A percentile compares a stretch with the other conserved stretches of the same genome.
phyloP scores from a whole-genome alignment of 2,888 invertebrate species.

The Caenorhabditis plicata region DNA sequence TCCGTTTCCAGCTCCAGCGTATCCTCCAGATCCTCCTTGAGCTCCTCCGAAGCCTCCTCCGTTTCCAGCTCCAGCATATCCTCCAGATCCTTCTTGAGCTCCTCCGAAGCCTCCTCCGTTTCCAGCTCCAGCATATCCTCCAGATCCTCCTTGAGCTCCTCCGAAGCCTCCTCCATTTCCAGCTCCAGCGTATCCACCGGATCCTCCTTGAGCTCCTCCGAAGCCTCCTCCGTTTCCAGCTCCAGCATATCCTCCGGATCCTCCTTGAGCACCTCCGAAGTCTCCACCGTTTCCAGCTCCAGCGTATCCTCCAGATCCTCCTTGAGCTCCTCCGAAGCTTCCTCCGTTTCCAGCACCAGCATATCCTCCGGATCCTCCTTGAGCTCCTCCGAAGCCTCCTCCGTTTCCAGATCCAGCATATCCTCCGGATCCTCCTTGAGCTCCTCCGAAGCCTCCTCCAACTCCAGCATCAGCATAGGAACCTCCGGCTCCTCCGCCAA shows the following conservation, averaged over 20 bases:
- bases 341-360: not conserved
- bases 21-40: slow-evolving; percentile 18
- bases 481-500: too few species aligned
- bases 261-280: slow-evolving; percentile 6
- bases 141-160: too few species aligned
- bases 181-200: too few species aligned
- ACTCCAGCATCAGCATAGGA: not conserved
- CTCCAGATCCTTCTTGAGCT: too few species aligned
- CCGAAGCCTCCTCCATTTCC: too few species aligned
- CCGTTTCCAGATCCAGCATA: not conserved
- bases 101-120: too few species aligned
- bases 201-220: too few species aligned
- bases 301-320: too few species aligned
- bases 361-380: not conserved
- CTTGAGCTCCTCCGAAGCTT: not conserved
- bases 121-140: too few species aligned
- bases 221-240: too few species aligned
- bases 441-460: not conserved
- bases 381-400: slow-evolving; percentile 3
- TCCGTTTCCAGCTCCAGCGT: slow-evolving; percentile 5
- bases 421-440: not conserved
- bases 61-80: too few species aligned
- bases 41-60: slow-evolving; percentile 10
- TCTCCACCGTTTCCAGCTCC: slow-evolving; percentile 5
- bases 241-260: too few species aligned